A percentile compares a stretch with the other conserved stretches of the same genome.
phyloP scores from a whole-genome alignment of 1,140 invertebrate genomes.

The Drosophila guanche region DNA sequence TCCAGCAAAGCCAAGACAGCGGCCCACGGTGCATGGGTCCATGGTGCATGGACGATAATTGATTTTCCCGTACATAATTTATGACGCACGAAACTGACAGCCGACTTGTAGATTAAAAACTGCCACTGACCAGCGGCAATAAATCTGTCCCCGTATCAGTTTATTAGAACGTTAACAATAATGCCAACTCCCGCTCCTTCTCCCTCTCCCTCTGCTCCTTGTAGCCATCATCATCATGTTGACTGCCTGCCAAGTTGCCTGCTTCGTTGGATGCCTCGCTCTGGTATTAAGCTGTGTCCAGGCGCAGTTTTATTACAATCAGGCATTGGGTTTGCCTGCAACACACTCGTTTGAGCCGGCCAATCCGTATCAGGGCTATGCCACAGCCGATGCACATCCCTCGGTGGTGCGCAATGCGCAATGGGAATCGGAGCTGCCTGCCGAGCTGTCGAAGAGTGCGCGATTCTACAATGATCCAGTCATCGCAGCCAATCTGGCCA shows the following conservation, averaged over 20 bases:
- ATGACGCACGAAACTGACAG: constrained; percentile 79
- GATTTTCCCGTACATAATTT: constrained; percentile 82
- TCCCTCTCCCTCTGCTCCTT: constrained; percentile 18
- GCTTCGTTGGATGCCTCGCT: constrained; percentile 44
- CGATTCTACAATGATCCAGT: constrained; percentile 90
- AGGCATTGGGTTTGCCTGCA: constrained; percentile 40
- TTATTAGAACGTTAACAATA: constrained; percentile 62
- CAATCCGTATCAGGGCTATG: constrained; percentile 62
- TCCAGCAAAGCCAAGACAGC: too few species aligned
- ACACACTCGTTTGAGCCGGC: constrained; percentile 41
- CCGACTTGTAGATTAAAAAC: constrained; percentile 70
- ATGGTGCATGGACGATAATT: constrained; percentile 41
- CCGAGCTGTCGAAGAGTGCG: constrained; percentile 86
- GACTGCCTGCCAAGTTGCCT: constrained; percentile 49
- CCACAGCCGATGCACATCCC: constrained; percentile 84
- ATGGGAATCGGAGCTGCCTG: constrained; percentile 86
- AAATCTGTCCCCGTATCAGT: constrained; percentile 70
- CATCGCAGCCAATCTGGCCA: constrained; percentile 88
- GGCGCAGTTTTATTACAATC: constrained; percentile 74
- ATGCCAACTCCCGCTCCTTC: constrained; percentile 29
- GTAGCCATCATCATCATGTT: constrained; percentile 42
- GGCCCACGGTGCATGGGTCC: too few species aligned
- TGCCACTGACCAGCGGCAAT: constrained; percentile 64
- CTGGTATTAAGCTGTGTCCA: constrained; percentile 29
- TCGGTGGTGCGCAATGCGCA: constrained; percentile 86